Conservation (phyloP, 2,113 vertebrate genomes). For the Takifugu flavidus region DNA sequence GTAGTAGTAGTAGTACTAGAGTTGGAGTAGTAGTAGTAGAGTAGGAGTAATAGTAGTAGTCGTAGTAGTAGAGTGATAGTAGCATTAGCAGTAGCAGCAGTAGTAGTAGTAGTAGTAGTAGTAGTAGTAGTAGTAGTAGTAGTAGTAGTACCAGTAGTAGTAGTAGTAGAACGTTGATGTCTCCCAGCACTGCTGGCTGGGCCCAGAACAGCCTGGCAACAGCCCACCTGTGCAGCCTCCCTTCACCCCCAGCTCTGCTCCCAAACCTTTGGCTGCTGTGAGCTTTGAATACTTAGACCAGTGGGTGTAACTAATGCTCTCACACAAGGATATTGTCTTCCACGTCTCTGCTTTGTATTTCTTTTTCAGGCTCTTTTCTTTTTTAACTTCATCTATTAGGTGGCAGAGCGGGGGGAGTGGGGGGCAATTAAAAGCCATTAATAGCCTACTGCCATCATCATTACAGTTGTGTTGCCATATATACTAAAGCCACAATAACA, state of each 20-base stretch:
- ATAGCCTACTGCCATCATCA: conserved; percentile 64
- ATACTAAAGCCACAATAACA: too few species aligned
- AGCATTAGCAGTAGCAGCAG: too few species aligned
- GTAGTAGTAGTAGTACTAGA: too few species aligned
- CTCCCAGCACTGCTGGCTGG: too few species aligned
- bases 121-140: too few species aligned
- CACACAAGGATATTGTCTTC: conserved; percentile 78
- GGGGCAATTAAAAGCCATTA: conserved; percentile 66
- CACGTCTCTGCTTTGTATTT: conserved; percentile 69
- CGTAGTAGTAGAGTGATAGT: too few species aligned
- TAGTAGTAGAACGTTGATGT: too few species aligned
- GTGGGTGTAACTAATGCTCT: conserved; percentile 81
- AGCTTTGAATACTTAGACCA: conserved; percentile 76
- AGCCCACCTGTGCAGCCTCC: conserved; percentile 78
- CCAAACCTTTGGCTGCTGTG: conserved; percentile 26
- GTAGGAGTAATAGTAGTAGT: too few species aligned
- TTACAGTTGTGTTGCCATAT: too few species aligned
- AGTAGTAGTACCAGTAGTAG: too few species aligned
- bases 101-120: too few species aligned
- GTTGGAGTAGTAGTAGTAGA: too few species aligned
- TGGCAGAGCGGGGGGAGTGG: conserved; percentile 21
- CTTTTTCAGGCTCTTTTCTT: conserved; percentile 63
- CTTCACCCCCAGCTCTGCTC: conserved; percentile 61
- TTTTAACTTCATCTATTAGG: conserved; percentile 70
- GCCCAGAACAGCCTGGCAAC: conserved; percentile 21